phyloP scores from a whole-genome alignment of 1,140 invertebrate species.

The Calliphora vicina region DNA sequence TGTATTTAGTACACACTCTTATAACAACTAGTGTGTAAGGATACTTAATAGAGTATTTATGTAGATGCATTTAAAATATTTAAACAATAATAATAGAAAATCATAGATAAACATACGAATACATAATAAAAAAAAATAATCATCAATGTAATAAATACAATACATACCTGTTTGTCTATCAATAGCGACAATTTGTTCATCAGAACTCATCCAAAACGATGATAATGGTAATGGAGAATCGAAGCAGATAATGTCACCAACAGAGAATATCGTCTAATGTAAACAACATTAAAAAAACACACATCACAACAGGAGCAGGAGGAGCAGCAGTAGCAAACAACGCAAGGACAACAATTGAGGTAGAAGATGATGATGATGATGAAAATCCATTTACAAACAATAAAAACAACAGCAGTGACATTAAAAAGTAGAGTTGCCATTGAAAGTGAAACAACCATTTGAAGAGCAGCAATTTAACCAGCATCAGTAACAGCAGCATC shows the following conservation, averaged over 20 bases:
- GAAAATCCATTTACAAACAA: constrained; percentile 37
- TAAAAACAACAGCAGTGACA: background rate
- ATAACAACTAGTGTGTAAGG: no score
- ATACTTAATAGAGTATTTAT: no score
- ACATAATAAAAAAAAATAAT: no score
- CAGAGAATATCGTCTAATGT: constrained; percentile 65
- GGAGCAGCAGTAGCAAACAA: background rate
- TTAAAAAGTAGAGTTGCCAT: constrained; percentile 3
- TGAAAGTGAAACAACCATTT: background rate
- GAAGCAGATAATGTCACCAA: constrained; percentile 69
- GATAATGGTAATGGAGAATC: constrained; percentile 60
- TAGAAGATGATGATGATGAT: background rate
- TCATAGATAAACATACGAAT: no score
- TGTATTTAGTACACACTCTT: no score
- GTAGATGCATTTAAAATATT: no score
- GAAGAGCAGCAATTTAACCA: background rate
- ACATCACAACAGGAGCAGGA: background rate
- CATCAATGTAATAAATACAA: no score
- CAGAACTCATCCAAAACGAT: constrained; percentile 60
- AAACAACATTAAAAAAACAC: background rate
- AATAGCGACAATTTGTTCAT: constrained; percentile 59
- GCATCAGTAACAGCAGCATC: constrained; percentile 21
- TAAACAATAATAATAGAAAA: no score
- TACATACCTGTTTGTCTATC: constrained; percentile 56
- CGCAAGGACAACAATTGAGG: background rate